phyloP scores from a whole-genome alignment of 2,113 vertebrate genomes.

The Motacilla tschutschensis region DNA sequence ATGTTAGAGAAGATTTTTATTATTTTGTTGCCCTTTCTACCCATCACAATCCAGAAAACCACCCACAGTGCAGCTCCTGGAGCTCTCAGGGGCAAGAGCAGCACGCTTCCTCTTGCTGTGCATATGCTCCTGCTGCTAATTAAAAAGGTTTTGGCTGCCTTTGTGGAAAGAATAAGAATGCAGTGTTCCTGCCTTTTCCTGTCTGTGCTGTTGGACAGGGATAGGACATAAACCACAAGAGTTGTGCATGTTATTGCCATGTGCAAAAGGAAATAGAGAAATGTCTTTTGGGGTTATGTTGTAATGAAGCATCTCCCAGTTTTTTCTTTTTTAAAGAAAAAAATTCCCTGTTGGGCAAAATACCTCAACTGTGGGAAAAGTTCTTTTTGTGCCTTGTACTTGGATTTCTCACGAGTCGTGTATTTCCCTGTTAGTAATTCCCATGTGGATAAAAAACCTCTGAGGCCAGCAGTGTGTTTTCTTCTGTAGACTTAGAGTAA shows the following conservation, averaged over 20 bases:
- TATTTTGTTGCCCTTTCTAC: neutral
- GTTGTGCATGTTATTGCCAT: neutral
- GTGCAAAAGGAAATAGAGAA: neutral
- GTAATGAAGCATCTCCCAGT: neutral
- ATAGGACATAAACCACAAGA: neutral
- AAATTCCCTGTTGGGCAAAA: neutral
- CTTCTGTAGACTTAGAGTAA: neutral
- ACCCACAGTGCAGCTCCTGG: neutral
- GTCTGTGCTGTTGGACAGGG: neutral
- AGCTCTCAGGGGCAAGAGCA: neutral
- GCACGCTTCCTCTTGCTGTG: neutral
- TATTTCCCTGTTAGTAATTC: neutral
- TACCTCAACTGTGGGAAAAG: neutral
- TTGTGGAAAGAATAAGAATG: slow-evolving; percentile 28
- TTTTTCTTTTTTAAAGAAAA: neutral
- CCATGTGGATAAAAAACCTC: neutral
- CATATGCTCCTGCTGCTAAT: neutral
- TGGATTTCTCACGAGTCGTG: neutral
- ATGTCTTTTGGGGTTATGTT: neutral
- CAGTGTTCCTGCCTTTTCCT: neutral
- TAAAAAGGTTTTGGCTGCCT: neutral
- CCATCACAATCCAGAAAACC: neutral
- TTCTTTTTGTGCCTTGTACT: neutral
- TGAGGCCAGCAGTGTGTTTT: neutral
- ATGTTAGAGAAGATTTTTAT: neutral